phyloP scores from a whole-genome alignment of 2,797 vertebrate genomes.

The Sebastes jordani region DNA sequence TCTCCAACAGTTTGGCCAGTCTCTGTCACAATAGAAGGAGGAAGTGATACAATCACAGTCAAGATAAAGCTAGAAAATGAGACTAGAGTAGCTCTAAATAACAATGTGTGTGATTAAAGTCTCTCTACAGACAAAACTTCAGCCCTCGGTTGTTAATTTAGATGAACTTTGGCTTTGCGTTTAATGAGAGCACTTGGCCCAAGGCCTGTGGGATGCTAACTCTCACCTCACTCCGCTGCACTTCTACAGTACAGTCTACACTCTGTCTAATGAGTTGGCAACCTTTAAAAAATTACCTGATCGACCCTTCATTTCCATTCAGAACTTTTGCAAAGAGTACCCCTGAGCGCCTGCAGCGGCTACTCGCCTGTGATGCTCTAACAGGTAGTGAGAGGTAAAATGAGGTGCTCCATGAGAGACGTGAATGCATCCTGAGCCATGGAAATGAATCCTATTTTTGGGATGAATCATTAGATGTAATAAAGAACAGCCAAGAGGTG shows the following conservation, averaged over 20 bases:
- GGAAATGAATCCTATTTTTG: conserved; percentile 24
- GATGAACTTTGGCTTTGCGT: neutral
- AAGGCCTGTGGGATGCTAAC: neutral
- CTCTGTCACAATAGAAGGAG: conserved; percentile 80
- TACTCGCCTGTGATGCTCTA: conserved; percentile 8
- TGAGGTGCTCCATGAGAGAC: conserved; percentile 1
- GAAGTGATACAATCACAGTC: conserved; percentile 35
- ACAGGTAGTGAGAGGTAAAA: conserved; percentile 7
- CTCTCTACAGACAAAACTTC: neutral
- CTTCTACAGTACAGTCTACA: neutral
- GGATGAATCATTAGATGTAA: conserved; percentile 16
- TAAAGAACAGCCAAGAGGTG: conserved; percentile 24
- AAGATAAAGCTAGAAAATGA: neutral
- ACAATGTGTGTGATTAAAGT: neutral
- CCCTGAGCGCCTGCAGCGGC: conserved; percentile 26
- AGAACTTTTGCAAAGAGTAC: conserved; percentile 30
- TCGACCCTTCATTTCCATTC: conserved; percentile 46
- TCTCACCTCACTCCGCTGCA: neutral
- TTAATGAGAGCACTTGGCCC: neutral
- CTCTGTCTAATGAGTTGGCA: neutral
- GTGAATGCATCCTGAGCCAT: neutral
- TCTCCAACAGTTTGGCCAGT: conserved; percentile 88
- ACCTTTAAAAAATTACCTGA: conserved; percentile 34
- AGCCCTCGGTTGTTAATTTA: conserved; percentile 1
- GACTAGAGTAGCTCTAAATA: conserved; percentile 4